phyloP scores from a whole-genome alignment of 2,888 invertebrate genomes.

The Aleiodes leptofemur region DNA sequence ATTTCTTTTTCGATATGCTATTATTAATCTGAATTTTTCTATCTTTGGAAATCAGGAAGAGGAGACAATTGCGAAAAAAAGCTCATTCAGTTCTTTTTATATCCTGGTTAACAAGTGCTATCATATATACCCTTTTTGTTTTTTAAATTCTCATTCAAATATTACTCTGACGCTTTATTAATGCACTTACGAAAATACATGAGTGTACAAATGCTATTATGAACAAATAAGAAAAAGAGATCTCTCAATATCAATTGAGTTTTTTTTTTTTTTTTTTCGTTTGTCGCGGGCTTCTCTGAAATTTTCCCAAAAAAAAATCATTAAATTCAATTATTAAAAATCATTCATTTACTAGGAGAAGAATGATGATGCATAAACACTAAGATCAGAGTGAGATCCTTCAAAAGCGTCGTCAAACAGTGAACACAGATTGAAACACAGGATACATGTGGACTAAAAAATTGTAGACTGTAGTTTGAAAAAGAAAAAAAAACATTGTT shows the following conservation, averaged over 20 bases:
- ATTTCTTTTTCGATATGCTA: background rate
- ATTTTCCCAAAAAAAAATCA: background rate
- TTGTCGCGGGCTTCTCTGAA: background rate
- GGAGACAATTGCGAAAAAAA: background rate
- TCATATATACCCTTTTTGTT: slow-evolving; percentile 21
- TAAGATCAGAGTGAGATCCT: slow-evolving; percentile 20
- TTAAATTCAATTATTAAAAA: background rate
- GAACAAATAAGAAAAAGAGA: slow-evolving; percentile 6
- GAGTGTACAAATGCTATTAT: slow-evolving; percentile 67
- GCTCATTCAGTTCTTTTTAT: background rate
- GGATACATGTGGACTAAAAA: slow-evolving; percentile 30
- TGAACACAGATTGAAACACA: slow-evolving; percentile 27
- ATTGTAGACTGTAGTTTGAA: slow-evolving; percentile 19
- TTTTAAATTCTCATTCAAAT: slow-evolving; percentile 41
- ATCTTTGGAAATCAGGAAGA: too few relatives aligned
- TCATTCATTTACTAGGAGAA: background rate
- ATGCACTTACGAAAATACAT: slow-evolving; percentile 72
- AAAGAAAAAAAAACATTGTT: slow-evolving; percentile 1
- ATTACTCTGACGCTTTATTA: slow-evolving; percentile 65
- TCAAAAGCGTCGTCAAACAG: slow-evolving; percentile 10
- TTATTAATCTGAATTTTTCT: background rate
- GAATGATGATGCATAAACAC: slow-evolving; percentile 10
- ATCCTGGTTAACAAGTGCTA: background rate
- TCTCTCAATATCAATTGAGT: background rate
- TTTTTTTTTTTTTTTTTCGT: too few relatives aligned